Evolutionary conservation across 1,140 invertebrate genomes (phyloP).

Genomic region (Papilio helenus): DNA sequence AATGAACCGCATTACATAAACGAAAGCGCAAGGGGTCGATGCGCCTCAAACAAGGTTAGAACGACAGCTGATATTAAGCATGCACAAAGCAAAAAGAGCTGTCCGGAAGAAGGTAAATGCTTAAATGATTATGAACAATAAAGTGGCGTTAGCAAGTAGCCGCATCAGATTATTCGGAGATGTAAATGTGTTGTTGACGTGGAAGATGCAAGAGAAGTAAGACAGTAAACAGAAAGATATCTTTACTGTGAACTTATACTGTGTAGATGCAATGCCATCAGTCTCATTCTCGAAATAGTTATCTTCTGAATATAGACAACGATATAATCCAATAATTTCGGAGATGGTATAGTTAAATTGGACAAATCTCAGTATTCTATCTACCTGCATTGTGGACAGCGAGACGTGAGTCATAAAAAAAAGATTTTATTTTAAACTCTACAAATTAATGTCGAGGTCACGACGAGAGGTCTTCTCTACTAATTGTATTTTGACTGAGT

Average conservation of each 20-base stretch:
- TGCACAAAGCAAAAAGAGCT: neutral
- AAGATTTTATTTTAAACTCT: neutral
- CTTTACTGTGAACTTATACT: no score
- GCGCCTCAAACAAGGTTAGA: neutral
- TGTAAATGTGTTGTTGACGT: neutral
- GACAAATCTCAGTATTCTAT: neutral
- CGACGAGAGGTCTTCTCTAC: constrained; percentile 7
- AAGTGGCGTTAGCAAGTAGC: neutral
- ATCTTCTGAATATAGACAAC: neutral
- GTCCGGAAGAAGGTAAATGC: neutral
- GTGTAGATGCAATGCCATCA: neutral
- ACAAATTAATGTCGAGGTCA: constrained; percentile 23
- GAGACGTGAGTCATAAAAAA: constrained; percentile 17
- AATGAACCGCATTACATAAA: constrained; percentile 38
- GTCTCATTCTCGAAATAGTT: neutral
- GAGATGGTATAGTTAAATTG: no score
- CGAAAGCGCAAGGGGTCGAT: constrained; percentile 28
- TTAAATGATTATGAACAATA: neutral
- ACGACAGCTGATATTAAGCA: neutral
- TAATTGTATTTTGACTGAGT: constrained; percentile 21
- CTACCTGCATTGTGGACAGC: neutral
- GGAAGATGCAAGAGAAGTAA: neutral
- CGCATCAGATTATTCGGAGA: neutral
- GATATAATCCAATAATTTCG: neutral
- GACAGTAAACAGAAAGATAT: neutral